phyloP scores from a whole-genome alignment of 2,888 invertebrate species.

The Neuroscelio doddi region DNA sequence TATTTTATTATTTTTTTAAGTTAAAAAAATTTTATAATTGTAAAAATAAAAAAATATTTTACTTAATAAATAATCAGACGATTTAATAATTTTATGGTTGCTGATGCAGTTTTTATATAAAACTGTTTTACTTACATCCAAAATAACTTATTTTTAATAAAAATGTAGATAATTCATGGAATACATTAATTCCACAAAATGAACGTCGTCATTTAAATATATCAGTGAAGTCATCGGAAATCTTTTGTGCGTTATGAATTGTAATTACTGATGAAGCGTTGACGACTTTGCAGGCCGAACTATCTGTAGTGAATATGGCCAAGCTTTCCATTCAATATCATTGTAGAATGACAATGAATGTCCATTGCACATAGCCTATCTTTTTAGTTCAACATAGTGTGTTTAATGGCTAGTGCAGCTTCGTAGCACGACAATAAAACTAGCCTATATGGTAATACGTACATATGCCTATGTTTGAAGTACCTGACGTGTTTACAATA shows the following conservation, averaged over 20 bases:
- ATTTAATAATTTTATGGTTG: no score
- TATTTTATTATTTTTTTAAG: no score
- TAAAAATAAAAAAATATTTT: no score
- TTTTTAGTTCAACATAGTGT: slow-evolving; percentile 20
- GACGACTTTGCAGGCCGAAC: slow-evolving; percentile 15
- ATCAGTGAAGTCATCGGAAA: background rate
- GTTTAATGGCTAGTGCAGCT: slow-evolving; percentile 26
- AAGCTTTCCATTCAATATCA: no score
- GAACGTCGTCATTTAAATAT: slow-evolving; percentile 5
- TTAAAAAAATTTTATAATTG: no score
- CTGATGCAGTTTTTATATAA: no score
- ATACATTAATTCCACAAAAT: no score
- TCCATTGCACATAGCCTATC: slow-evolving; percentile 13
- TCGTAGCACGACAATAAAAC: slow-evolving; percentile 20
- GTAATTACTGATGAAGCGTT: slow-evolving; percentile 29
- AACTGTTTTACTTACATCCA: no score
- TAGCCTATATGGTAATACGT: slow-evolving; percentile 12
- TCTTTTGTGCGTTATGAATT: slow-evolving; percentile 20
- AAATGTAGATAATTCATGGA: no score
- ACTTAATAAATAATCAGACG: no score
- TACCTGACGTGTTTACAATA: background rate
- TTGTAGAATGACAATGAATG: slow-evolving; percentile 30
- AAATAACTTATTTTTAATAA: no score
- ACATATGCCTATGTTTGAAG: slow-evolving; percentile 11
- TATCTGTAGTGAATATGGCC: slow-evolving; percentile 7